A percentile compares a stretch with the other conserved stretches of the same genome.
Evolutionary conservation across 2,113 vertebrate genomes (phyloP).

Genomic region (Cinclus cinclus): DNA sequence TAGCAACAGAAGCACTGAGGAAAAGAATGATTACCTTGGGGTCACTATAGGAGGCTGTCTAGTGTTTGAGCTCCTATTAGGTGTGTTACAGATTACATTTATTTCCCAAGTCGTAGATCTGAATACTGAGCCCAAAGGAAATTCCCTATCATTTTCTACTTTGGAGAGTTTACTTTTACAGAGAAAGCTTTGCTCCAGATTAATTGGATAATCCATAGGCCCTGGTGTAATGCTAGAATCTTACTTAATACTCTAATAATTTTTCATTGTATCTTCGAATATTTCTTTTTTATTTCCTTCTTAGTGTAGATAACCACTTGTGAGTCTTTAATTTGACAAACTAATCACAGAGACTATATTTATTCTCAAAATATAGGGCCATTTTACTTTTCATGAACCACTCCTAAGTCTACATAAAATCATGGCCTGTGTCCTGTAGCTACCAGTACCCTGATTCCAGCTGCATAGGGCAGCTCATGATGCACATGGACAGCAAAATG

Average conservation of each 20-base stretch:
- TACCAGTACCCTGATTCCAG: background rate
- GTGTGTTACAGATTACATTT: constrained; percentile 1
- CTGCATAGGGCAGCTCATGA: background rate
- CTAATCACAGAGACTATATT: background rate
- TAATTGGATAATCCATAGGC: background rate
- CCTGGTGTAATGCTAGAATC: background rate
- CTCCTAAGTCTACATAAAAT: background rate
- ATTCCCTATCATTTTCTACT: constrained; percentile 28
- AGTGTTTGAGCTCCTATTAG: background rate
- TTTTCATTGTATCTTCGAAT: background rate
- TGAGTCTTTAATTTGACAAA: background rate
- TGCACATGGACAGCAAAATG: background rate
- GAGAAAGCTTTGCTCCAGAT: constrained; percentile 37
- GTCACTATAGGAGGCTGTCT: background rate
- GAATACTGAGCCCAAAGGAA: constrained; percentile 29
- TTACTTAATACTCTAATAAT: background rate
- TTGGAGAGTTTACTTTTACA: constrained; percentile 43
- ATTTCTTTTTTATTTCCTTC: background rate
- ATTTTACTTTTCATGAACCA: background rate
- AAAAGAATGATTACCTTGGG: background rate
- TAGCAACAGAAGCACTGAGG: constrained; percentile 8
- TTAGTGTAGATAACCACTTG: background rate
- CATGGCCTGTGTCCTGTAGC: background rate
- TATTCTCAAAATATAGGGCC: background rate
- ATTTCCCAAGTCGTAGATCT: constrained; percentile 23